Evolutionary conservation across 2,888 invertebrate genomes (phyloP), one percentile per base, ranked within the genome.

Genomic region (Neocrepidodera transversa): DNA sequence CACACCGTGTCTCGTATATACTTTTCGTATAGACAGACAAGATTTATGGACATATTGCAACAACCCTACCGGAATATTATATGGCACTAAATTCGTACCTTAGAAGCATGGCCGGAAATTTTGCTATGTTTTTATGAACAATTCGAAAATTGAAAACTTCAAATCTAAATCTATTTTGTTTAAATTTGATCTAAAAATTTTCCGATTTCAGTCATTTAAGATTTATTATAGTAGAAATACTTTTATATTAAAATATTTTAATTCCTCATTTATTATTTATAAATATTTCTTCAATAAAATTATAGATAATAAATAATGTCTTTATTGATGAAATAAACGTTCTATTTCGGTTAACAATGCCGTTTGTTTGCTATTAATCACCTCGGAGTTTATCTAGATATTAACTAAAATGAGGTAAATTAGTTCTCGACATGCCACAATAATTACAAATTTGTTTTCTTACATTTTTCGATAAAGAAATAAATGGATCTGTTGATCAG

Each of bases 11-110:
- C 38, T 52, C 20, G 18, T 36, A 49, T 49, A 30, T 28, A 36
- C 35, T 23, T 49, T 47, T 11, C 52, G 28, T 8, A 11, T 38
- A 40, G 42, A 43, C 30, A 42, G 30, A 14, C 43, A 40, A 42
- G 52, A 52, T 52, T 52, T 52, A 52, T 52, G 20, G 52, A 43
- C 52, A 30, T 43, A 52, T 52, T 42, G 52, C 32, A 11, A 52
- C 26, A 42, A 43, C 40, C 26, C 7, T 43, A 13, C 17, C 52
- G 32, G 36, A 40, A 20, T 28, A 42, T 52, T 52, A 18, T 47
- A 47, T 47, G 8, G 7, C 17, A 2, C 17, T 38, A 38, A 38
- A 38, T 16, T 16, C 10, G 16, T n/a, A 38, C 38, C 10, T 38
- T 38, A 4, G 32, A 13, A 32, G 11, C 2, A 32, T 1, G 30